phyloP scores from a whole-genome alignment of 2,888 invertebrate genomes.

The Himalopsyche kuldschensis region DNA sequence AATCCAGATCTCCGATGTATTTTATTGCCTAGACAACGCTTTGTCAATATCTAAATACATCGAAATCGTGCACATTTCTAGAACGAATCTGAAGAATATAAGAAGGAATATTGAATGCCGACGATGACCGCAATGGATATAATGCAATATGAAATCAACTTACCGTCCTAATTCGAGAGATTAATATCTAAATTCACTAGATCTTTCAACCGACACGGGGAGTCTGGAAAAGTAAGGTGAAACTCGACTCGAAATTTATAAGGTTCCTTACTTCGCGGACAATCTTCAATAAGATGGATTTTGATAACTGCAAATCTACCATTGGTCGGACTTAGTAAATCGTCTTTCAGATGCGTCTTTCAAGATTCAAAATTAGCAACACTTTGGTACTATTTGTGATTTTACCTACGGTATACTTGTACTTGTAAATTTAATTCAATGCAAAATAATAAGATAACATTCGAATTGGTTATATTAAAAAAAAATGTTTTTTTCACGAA shows the following conservation, averaged over 20 bases:
- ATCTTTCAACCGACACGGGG: neutral
- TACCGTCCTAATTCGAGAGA: neutral
- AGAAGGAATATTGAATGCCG: neutral
- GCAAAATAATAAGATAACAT: too few relatives aligned
- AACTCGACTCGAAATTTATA: conserved; percentile 19
- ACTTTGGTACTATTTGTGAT: neutral
- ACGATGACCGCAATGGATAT: neutral
- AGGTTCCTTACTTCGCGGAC: conserved; percentile 21
- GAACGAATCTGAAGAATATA: neutral
- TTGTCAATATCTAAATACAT: conserved; percentile 28
- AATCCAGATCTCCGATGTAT: neutral
- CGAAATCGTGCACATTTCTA: neutral
- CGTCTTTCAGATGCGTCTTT: conserved; percentile 62
- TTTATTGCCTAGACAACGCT: conserved; percentile 35
- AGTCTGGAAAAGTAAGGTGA: neutral
- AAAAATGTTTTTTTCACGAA: too few relatives aligned
- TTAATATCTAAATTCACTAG: neutral
- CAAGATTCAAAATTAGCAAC: conserved; percentile 44
- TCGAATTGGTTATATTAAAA: too few relatives aligned
- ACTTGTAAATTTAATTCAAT: too few relatives aligned
- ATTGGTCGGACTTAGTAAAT: conserved; percentile 55
- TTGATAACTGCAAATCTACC: conserved; percentile 59
- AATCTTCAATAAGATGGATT: conserved; percentile 58
- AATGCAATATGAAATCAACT: conserved; percentile 6
- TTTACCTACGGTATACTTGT: neutral